A percentile compares a stretch with the other conserved stretches of the same genome.
Evolutionary conservation across 2,113 vertebrate genomes (phyloP).

Genomic region (Condylura cristata): DNA sequence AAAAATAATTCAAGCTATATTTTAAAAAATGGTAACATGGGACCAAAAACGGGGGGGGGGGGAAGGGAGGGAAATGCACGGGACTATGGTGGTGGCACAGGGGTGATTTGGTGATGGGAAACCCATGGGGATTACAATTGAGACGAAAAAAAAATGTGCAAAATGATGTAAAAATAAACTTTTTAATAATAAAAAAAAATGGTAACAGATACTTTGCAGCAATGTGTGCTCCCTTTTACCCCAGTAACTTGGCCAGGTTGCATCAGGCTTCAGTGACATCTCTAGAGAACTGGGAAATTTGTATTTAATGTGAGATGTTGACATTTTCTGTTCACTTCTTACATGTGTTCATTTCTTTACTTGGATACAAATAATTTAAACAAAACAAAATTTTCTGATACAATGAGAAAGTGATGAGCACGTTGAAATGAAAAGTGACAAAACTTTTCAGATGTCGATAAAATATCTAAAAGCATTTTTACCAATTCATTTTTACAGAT

Average conservation of each 20-base stretch:
- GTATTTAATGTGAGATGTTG: not conserved
- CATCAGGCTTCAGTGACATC: not conserved
- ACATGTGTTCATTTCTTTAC: not conserved
- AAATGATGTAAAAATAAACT: too few species aligned
- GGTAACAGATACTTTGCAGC: not conserved
- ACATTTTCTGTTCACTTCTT: not conserved
- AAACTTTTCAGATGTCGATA: slow-evolving; percentile 1
- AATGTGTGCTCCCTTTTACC: not conserved
- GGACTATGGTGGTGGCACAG: too few species aligned
- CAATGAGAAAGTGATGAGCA: not conserved
- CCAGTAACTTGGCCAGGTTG: not conserved
- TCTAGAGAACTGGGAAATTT: not conserved
- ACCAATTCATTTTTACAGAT: not conserved
- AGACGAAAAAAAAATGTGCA: too few species aligned
- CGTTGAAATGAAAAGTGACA: too few species aligned
- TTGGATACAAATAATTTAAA: too few species aligned
- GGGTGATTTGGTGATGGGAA: too few species aligned
- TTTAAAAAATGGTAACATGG: too few species aligned
- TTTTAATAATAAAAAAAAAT: not conserved
- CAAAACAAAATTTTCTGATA: not conserved
- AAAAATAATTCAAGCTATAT: not conserved
- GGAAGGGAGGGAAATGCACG: too few species aligned
- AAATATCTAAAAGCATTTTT: not conserved
- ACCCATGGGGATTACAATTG: too few species aligned
- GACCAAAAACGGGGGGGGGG: too few species aligned